Base-by-base conservation (phyloP, 2,113 vertebrate genomes). In the Pavo muticus region DNA sequence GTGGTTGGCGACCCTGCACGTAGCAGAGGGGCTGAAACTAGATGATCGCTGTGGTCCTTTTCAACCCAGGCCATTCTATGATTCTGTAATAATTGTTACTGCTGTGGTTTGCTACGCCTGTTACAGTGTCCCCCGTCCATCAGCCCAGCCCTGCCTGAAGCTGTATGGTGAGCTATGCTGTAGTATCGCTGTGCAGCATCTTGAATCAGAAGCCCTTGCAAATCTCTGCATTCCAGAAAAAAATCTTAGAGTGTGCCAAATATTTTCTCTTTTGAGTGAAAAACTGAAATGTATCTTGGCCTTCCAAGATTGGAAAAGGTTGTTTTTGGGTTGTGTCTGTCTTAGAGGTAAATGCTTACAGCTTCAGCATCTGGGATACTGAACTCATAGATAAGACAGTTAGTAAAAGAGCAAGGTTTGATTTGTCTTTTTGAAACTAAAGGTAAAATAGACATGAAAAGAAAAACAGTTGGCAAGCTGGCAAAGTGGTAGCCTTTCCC, bases 191-290 rank as follows among this genome's bases (percentile, higher is more conserved):
- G 24, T 21, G 27, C 16, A 17, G 32, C 57, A 25, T 48, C 54
- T 74, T 56, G 18, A 60, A 54, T 32, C 9, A 84, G 50, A 56
- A 85, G 21, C 16, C 48, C 5, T n/a, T 74, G 40, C 69, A 56
- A 42, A 24, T 10, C 48, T 90, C 74, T 78, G 35, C 45, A 4
- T 24, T 8, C 61, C 63, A 84, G 32, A 63, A 27, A 48, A 76
- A 25, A 27, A 5, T n/a, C 65, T 59, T 18, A 30, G 44, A 11
- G 9, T 19, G 16, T 39, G 72, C 30, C 64, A 15, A 44, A 37
- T 0, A 0, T 63, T 91, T 80, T 77, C 0, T 0, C 25, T 84
- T 77, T 77, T 0, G 0, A 11, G 3, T 30, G 6, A 20, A 14
- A 23, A n/a, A 56, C 24, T 6, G 35, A n/a, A 63, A 59, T 15